These are phyloP conservation scores for Balaenoptera acutorostrata DNA, from an alignment of 2,113 vertebrate genomes.

Conservation along the genomic window DNA sequence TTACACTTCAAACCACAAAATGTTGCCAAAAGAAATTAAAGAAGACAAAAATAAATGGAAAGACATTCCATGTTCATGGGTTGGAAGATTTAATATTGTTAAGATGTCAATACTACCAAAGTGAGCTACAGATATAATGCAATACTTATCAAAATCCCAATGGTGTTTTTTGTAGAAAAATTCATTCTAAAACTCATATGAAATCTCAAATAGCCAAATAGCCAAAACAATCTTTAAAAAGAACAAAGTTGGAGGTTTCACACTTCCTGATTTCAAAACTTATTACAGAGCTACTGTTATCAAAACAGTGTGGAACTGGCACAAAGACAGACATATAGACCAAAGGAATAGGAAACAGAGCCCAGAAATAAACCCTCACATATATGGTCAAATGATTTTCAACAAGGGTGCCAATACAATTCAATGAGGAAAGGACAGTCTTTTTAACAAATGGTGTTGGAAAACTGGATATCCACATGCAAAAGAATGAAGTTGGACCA, in stretches of 20 bases:
- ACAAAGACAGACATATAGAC: background rate
- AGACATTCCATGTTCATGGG: background rate
- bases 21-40: background rate
- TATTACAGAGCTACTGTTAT: background rate
- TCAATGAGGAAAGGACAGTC: background rate
- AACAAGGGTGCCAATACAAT: background rate
- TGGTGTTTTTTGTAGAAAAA: background rate
- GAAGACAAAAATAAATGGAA: background rate
- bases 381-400: background rate
- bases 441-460: background rate
- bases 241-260: background rate
- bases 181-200: background rate
- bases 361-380: background rate
- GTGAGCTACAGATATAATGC: background rate
- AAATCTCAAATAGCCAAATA: background rate
- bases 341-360: background rate
- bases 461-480: too few species aligned
- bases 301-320: background rate
- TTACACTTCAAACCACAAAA: background rate
- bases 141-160: background rate
- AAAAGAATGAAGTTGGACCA: background rate
- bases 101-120: background rate
- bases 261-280: background rate
- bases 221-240: background rate
- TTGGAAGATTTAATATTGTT: background rate